Conservation (phyloP, 2,888 invertebrate genomes). For the Acleris laterana region DNA sequence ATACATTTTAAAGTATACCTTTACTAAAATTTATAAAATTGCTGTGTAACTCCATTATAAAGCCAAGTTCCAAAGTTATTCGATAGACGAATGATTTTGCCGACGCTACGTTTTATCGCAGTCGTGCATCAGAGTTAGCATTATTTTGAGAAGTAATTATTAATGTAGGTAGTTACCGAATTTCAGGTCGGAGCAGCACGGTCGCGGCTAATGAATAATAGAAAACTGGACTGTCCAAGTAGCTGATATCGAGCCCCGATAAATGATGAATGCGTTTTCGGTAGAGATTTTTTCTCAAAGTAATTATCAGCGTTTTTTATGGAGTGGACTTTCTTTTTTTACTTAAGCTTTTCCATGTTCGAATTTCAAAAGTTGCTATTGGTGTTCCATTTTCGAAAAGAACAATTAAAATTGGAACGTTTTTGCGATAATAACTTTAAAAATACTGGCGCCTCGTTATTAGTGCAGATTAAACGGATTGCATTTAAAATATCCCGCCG, state of each 20-base stretch:
- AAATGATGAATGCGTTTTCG: constrained; percentile 77
- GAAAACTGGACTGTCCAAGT: constrained; percentile 75
- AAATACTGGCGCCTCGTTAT: constrained; percentile 1
- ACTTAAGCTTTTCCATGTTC: constrained; percentile 22
- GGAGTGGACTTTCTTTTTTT: constrained; percentile 50
- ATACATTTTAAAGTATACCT: too few species aligned
- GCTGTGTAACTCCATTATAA: constrained; percentile 1
- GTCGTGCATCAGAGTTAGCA: constrained; percentile 80
- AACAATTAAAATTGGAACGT: constrained; percentile 3
- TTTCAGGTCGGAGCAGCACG: constrained; percentile 73
- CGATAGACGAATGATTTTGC: constrained; percentile 27
- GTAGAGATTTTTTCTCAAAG: constrained; percentile 59
- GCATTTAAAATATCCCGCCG: constrained; percentile 39
- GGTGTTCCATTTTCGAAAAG: not conserved
- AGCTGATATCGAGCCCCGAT: constrained; percentile 73
- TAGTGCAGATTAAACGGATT: constrained; percentile 20
- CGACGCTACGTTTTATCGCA: constrained; percentile 65
- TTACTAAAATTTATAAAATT: not conserved
- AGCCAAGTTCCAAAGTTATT: not conserved
- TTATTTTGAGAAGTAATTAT: constrained; percentile 85
- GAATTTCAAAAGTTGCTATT: too few species aligned
- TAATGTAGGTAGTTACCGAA: constrained; percentile 81
- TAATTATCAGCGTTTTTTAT: constrained; percentile 62
- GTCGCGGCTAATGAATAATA: constrained; percentile 79
- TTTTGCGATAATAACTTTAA: constrained; percentile 9